Base-by-base conservation (phyloP, 2,113 vertebrate species). In the Ictalurus furcatus region DNA sequence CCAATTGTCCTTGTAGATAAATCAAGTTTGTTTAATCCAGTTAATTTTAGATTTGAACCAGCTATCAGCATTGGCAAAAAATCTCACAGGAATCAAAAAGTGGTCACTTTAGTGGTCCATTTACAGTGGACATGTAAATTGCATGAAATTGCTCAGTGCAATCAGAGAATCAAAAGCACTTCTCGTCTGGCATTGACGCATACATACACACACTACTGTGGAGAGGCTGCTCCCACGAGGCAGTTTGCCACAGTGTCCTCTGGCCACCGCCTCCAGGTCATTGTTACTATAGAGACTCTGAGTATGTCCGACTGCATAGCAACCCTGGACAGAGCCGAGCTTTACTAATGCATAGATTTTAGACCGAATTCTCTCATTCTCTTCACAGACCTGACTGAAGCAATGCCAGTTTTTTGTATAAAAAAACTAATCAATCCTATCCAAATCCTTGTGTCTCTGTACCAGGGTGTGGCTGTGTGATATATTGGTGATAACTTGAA, bases 231-330 rank as follows among this genome's bases (percentile, higher is more conserved):
- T 88, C 91, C 92, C 92, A 92, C 92, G 89, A 89, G 92, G 94
- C 92, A 92, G 88, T 92, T 89, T 89, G 91, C 92, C 93, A 90
- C 80, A 71, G 86, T 90, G 90, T 94, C 93, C 90, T 92, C 93
- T 89, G 90, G 93, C 92, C 95, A 94, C 92, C 23, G 90, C 92
- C 94, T 94, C 95, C 92, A 93, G 93, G 94, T 93, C 90, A 93
- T 91, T 71, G 95, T 96, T 95, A 91, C 95, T 93, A 95, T 95
- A 94, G 95, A 93, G 94, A 96, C 93, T 92, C 94, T 91, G 93
- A 91, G 92, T 93, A 92, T 92, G 92, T 94, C 91, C 92, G 88
- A 92, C 92, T 91, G 92, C 90, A 92, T 90, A 88, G 78, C 92
- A 93, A 94, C 92, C 92, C 94, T 95, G 94, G 91, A 94, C 82